Evolutionary conservation across 2,888 invertebrate species (phyloP).

Genomic region (Lasioglossum calceatum): DNA sequence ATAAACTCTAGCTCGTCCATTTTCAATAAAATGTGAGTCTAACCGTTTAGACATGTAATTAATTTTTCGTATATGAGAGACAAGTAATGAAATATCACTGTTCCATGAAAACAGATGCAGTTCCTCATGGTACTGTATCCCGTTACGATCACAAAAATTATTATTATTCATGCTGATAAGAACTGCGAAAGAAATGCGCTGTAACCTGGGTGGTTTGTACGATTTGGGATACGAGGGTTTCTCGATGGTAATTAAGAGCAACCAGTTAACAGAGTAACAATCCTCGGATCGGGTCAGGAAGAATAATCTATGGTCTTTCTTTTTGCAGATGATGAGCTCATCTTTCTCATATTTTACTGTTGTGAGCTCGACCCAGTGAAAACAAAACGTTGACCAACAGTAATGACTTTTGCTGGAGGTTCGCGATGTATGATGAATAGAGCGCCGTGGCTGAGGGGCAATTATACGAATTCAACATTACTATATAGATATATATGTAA

Average conservation of each 20-base stretch:
- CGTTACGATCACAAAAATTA: neutral
- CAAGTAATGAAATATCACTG: neutral
- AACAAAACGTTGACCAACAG: neutral
- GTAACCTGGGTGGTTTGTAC: neutral
- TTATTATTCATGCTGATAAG: neutral
- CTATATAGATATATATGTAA: too few species aligned
- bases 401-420: neutral
- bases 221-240: neutral
- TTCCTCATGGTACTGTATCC: neutral
- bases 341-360: neutral
- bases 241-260: neutral
- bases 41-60: too few species aligned
- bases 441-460: too few species aligned
- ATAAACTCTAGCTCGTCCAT: neutral
- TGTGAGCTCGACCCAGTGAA: neutral
- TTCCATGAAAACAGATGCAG: neutral
- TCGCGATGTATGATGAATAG: too few species aligned
- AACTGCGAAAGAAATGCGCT: neutral
- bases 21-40: neutral
- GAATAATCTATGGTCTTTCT: neutral
- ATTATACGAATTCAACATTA: too few species aligned
- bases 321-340: neutral
- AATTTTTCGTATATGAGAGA: neutral
- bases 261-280: neutral
- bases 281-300: neutral